Evolutionary conservation across 2,797 vertebrate genomes (phyloP).

Genomic region (Basileuterus tristriatus): DNA sequence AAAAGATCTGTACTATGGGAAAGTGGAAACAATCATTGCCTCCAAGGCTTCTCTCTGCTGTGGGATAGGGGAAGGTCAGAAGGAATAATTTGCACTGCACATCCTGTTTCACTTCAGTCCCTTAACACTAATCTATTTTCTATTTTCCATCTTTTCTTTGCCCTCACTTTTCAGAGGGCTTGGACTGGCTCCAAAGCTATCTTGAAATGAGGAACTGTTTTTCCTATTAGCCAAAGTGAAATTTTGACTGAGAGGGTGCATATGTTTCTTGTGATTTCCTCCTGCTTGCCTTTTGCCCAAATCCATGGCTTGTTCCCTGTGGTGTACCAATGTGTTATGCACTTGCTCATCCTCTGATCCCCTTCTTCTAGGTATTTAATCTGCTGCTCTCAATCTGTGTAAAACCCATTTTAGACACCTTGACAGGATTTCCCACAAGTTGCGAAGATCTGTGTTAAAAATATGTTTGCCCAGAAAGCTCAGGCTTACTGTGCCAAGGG

Average conservation of each 20-base stretch:
- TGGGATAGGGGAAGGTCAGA: background rate
- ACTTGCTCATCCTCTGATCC: background rate
- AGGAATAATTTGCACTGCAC: background rate
- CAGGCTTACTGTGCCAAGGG: background rate
- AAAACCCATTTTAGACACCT: conserved; percentile 4
- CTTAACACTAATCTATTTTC: background rate
- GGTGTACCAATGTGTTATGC: background rate
- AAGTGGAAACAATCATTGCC: background rate
- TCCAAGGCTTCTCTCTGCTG: background rate
- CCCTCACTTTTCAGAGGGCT: background rate
- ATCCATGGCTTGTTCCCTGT: background rate
- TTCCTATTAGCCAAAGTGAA: background rate
- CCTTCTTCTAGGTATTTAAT: background rate
- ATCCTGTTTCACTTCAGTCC: background rate
- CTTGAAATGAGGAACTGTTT: background rate
- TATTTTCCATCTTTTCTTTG: background rate
- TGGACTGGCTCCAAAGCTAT: background rate
- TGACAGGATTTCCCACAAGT: background rate
- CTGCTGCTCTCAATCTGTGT: background rate
- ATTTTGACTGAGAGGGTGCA: background rate
- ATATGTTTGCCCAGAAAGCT: background rate
- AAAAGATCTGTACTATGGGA: background rate
- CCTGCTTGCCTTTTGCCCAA: background rate
- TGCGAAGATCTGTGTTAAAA: background rate
- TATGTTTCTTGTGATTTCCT: background rate